These are phyloP conservation scores for Dolichotis patagonum DNA, from an alignment of 2,113 vertebrate species.

Conservation along the genomic window DNA sequence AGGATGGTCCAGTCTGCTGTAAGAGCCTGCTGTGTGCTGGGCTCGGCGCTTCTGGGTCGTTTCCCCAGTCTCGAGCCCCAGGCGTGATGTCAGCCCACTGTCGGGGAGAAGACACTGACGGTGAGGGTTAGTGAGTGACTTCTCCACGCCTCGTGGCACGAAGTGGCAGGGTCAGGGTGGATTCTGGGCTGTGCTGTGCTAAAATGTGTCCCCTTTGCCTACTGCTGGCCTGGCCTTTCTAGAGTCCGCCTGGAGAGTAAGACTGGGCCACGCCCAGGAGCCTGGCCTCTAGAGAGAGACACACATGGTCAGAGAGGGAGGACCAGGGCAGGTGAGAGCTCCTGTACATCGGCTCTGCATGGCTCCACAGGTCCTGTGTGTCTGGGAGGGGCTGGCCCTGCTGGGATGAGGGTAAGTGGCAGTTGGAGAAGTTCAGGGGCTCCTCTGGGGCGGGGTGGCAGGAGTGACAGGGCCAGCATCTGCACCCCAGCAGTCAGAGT, in stretches of 20 bases:
- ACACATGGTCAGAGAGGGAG: neutral
- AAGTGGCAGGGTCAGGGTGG: too few species aligned
- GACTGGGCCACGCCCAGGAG: too few species aligned
- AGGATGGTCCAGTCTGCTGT: rapidly evolving
- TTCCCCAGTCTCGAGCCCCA: rapidly evolving
- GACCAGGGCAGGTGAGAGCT: neutral
- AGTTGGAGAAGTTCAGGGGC: neutral
- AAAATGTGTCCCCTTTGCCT: rapidly evolving
- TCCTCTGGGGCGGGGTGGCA: neutral
- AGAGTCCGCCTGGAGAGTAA: too few species aligned
- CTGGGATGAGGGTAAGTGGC: rapidly evolving
- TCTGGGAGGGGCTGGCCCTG: neutral
- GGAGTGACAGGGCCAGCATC: neutral
- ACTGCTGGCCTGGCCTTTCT: neutral
- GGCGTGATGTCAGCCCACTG: rapidly evolving
- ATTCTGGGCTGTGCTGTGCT: neutral
- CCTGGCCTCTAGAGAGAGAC: too few species aligned
- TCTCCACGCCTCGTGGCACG: rapidly evolving
- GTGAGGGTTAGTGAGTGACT: rapidly evolving
- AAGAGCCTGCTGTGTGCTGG: neutral
- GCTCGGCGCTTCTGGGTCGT: rapidly evolving
- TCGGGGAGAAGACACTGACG: rapidly evolving
- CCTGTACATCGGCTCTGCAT: neutral
- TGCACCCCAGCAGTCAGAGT: neutral
- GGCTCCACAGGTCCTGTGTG: too few species aligned